Conservation (phyloP, 2,113 vertebrate species). For the Proteles cristata region DNA sequence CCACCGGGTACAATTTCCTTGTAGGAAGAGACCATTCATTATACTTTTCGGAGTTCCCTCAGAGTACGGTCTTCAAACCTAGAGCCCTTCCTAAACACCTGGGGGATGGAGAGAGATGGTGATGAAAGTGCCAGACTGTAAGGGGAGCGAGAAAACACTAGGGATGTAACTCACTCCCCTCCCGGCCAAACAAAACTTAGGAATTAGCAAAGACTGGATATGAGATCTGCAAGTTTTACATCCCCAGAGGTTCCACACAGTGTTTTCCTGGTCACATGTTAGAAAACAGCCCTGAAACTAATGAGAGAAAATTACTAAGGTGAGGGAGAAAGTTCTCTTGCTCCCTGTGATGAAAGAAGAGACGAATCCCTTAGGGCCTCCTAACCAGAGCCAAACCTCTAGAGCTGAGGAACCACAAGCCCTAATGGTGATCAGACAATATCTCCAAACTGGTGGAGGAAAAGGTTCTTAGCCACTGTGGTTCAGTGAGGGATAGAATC, state of each 20-base stretch:
- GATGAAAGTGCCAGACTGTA: background rate
- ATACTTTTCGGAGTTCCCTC: background rate
- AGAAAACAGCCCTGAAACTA: background rate
- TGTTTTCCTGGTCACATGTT: background rate
- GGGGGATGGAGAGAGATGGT: background rate
- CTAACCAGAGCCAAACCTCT: constrained; percentile 43
- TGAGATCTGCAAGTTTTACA: background rate
- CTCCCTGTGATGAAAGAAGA: constrained; percentile 36
- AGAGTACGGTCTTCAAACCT: background rate
- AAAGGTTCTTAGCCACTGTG: background rate
- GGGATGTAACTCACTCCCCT: background rate
- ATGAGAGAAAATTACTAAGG: constrained; percentile 69
- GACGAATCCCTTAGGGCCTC: background rate
- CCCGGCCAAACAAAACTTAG: background rate
- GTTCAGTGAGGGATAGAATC: background rate
- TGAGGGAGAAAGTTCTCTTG: constrained; percentile 40
- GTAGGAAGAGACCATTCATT: background rate
- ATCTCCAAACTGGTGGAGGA: background rate
- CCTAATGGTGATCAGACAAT: background rate
- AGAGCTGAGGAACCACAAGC: background rate
- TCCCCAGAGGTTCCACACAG: background rate
- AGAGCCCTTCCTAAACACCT: background rate
- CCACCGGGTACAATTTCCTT: background rate
- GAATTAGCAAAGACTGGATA: background rate
- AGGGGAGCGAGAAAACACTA: background rate